These are phyloP conservation scores for Papilio elwesi DNA, from an alignment of 2,888 invertebrate genomes.

Conservation along the genomic window DNA sequence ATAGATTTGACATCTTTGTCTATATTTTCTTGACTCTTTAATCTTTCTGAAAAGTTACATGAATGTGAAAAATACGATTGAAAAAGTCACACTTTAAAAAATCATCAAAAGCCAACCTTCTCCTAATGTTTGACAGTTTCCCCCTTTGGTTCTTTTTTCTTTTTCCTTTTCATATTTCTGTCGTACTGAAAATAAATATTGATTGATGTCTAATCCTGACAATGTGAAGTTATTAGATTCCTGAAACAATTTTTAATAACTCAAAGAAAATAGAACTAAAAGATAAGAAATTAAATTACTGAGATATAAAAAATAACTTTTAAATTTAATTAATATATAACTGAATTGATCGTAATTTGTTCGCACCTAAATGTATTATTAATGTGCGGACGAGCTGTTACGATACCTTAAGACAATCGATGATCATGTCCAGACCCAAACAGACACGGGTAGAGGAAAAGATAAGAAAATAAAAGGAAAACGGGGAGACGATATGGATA, in stretches of 20 bases:
- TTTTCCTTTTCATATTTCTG: not conserved
- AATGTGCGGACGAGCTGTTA: too few relatives aligned
- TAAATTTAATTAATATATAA: too few relatives aligned
- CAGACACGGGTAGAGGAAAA: too few relatives aligned
- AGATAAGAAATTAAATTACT: too few relatives aligned
- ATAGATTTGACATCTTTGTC: not conserved
- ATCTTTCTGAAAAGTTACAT: not conserved
- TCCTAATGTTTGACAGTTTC: not conserved
- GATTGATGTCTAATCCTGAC: not conserved
- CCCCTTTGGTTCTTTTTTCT: too few relatives aligned
- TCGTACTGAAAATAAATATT: not conserved
- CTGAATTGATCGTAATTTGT: too few relatives aligned
- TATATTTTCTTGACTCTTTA: not conserved
- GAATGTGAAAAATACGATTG: not conserved
- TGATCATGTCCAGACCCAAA: too few relatives aligned
- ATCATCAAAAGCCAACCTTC: not conserved
- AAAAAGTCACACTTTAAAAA: not conserved
- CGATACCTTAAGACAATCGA: too few relatives aligned
- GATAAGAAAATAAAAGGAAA: too few relatives aligned
- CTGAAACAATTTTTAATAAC: conserved; percentile 10
- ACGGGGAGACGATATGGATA: too few relatives aligned
- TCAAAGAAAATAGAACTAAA: not conserved
- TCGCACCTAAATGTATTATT: too few relatives aligned
- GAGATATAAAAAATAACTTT: too few relatives aligned
- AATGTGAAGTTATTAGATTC: not conserved